Evolutionary conservation across 2,888 invertebrate genomes (phyloP), one percentile per base, ranked within the genome.

Genomic region (Ophion ventricosus): DNA sequence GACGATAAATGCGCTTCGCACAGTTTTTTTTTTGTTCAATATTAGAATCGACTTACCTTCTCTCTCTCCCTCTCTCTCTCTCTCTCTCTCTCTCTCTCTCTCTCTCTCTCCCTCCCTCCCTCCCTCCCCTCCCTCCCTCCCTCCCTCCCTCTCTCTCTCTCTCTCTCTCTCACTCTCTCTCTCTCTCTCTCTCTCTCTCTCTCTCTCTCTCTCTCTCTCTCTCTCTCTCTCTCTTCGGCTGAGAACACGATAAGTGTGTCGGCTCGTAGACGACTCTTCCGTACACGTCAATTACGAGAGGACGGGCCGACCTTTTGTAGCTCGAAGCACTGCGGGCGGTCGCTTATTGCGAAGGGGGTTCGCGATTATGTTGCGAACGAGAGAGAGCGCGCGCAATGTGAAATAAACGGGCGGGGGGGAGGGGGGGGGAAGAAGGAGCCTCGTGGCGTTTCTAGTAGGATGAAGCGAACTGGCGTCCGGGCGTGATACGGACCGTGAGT

Each of bases 231-330:
- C 14, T 7, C 43, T 8, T 17, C 49, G 17, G 14, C 49, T 0
- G 14, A 49, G 49, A 49, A 69, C 29, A 72, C 43, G 75, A 80
- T 67, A 74, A 84, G 81, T 78, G 82, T 70, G 66, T 73, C 61
- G 82, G 61, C 77, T 77, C 84, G 78, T 75, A 56, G 77, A 75
- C 49, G 78, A 75, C 70, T 81, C 75, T 79, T 79, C 35, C 40
- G 72, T 67, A 63, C 56, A 73, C 84, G 82, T 84, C 84, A 84
- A 84, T 84, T 82, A 84, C 72, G 79, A 79, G 82, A 79, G 82
- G 82, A 43, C 61, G 78, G 29, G 69, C 4, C 49, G 49, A 75
- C 74, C 70, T 82, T 84, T 82, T 82, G 66, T 72, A 84, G 79
- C 43, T 63, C 17, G n/a, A 11, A 75, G 29, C 79, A 17, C 59